Base-by-base conservation (phyloP, 2,797 vertebrate species). In the Parotocinclus haroldoi region DNA sequence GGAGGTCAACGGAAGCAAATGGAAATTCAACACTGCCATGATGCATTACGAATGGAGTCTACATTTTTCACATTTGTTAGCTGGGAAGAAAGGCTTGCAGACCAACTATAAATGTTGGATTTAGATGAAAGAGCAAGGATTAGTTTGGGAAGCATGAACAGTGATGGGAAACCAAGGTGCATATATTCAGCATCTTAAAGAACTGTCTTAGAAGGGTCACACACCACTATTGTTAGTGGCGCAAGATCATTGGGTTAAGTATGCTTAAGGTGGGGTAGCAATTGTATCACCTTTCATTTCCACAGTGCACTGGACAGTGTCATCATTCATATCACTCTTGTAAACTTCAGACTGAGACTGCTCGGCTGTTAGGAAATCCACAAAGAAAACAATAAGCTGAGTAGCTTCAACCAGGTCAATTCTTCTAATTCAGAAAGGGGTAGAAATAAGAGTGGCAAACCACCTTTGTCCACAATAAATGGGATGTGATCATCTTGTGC, bases 251-350 rank as follows among this genome's bases (percentile, higher is more conserved):
- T 83, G 80, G 85, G 88, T 91, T 91, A 91, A 89, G 84, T 86
- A 79, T 72, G 76, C 80, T 87, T 80, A 86, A 84, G 81, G 79
- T 83, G 80, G 88, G 87, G 84, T 85, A 86, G 74, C 79, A 83
- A 54, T 88, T 82, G 85, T 89, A 93, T 97, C 89, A 98, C 97
- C 94, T 86, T 89, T 79, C 74, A 94, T 90, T 81, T 94, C 92
- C 82, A 94, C 80, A 4, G 89, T 88, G 89, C 90, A 93, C 79
- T 86, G 91, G 87, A 89, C 79, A 69, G 85, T 83, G 75, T 90
- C 89, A 73, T 86, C 82, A 61, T 79, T 70, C 2, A 88, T 79
- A 48, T 89, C 84, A 76, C 90, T 94, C 84, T 88, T 81, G 65
- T 93, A 92, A 74, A 90, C 88, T 83, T 92, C 92, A 13, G 89